Evolutionary conservation across 2,113 vertebrate genomes (phyloP), one percentile per base, ranked within the genome.

Genomic region (Tretioscincus oriximinensis): DNA sequence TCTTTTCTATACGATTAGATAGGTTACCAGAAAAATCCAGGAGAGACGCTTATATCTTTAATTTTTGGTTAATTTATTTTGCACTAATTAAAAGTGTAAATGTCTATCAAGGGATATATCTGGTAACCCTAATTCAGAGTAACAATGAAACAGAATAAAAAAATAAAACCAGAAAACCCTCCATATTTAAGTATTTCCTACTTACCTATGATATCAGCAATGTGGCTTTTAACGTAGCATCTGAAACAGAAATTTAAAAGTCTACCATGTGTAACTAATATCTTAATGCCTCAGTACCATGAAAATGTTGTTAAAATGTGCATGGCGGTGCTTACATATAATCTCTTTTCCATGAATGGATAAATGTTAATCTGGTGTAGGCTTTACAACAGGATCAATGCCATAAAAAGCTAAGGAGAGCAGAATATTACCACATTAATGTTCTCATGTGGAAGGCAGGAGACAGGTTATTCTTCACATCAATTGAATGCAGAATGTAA

Each of bases 281-380:
- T 63, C 58, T 80, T 71, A 72, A 29, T 80, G 60, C 58, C 10
- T 63, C 58, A 47, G 8, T 29, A 49, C 68, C 35, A 63, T 64
- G 20, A 72, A 28, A 41, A 72, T 58, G 26, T 72, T 63, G 58
- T 64, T 80, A 63, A 47, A 80, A 80, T 80, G 68, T 80, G 41
- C 58, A 28, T 64, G 54, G 41, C 61, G 78, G 78, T 47, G 71
- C 68, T 64, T 71, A 29, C 3, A 2, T 72, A 71, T 72, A 72
- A 80, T 80, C 69, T 80, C n/a, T 31, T 72, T 72, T 64, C 35
- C 18, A n/a, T 63, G 58, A 64, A 72, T 49, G 78, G 68, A 80
- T 80, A 80, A 63, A 12, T 31, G 68, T 64, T 80, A 80, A 80
- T 80, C 78, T 80, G 78, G 26, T 63, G 21, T 31, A 49, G 58